Conservation (phyloP, 2,888 invertebrate species). For the Lacanobia oleracea region DNA sequence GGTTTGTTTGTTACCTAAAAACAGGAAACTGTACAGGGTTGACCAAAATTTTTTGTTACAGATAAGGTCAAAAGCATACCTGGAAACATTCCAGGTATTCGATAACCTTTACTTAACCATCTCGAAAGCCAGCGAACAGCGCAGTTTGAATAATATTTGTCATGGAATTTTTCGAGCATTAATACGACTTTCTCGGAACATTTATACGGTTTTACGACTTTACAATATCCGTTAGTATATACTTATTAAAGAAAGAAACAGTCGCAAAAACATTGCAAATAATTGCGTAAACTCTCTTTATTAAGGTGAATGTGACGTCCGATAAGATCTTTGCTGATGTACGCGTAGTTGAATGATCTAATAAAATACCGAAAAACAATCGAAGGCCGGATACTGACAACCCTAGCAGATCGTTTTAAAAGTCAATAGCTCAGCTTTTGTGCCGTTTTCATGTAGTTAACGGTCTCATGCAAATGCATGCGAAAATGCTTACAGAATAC, state of each 20-base stretch:
- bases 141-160: constrained; percentile 2
- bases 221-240: constrained; percentile 6
- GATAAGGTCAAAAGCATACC: neutral
- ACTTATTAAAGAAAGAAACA: constrained; percentile 12
- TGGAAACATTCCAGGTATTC: neutral
- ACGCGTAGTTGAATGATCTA: constrained; percentile 7
- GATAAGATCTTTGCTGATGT: constrained; percentile 11
- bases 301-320: constrained; percentile 10
- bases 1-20: constrained; percentile 58
- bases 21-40: constrained; percentile 60
- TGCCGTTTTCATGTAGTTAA: constrained; percentile 70
- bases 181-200: constrained; percentile 19
- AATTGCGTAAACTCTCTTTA: constrained; percentile 23
- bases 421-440: constrained; percentile 68
- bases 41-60: constrained; percentile 25
- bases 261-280: constrained; percentile 8
- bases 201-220: constrained; percentile 18
- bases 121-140: neutral
- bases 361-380: constrained; percentile 13
- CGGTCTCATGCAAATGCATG: constrained; percentile 69
- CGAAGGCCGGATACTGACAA: constrained; percentile 32
- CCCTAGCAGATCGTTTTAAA: constrained; percentile 65
- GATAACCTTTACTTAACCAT: neutral
- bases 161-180: constrained; percentile 5
- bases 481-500: constrained; percentile 61